Evolutionary conservation across 2,797 vertebrate genomes (phyloP).

Genomic region (Pterois miles): DNA sequence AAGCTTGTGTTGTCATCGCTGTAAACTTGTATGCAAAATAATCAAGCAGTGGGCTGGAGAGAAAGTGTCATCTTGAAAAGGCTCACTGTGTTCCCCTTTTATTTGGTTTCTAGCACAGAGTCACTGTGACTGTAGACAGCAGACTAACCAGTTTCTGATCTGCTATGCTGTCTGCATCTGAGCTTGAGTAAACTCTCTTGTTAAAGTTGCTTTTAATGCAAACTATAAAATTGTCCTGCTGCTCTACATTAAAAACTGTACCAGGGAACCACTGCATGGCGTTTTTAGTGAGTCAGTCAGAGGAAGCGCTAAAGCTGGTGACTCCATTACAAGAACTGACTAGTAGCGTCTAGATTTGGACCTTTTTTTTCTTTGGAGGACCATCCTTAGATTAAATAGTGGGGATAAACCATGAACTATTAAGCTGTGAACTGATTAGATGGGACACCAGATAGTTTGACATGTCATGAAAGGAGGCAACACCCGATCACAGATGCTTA

Average conservation of each 20-base stretch:
- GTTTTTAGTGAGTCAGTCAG: not conserved
- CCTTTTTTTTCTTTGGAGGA: not conserved
- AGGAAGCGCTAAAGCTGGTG: slow-evolving; percentile 47
- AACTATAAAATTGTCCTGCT: not conserved
- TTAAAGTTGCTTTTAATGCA: not conserved
- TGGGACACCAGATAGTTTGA: not conserved
- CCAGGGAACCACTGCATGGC: not conserved
- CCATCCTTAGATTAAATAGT: not conserved
- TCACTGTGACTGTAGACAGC: not conserved
- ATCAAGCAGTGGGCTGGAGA: not conserved
- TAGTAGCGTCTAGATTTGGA: not conserved
- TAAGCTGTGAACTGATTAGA: not conserved
- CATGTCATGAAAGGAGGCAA: not conserved
- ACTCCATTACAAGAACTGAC: slow-evolving; percentile 8
- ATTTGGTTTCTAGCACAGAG: not conserved
- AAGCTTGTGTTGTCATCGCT: not conserved
- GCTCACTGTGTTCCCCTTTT: not conserved
- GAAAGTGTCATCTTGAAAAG: not conserved
- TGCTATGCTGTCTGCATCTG: not conserved
- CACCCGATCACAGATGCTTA: not conserved
- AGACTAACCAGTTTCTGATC: not conserved
- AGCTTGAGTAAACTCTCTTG: not conserved
- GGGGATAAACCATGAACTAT: not conserved
- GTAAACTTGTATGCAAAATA: not conserved
- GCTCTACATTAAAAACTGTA: not conserved